phyloP scores from a whole-genome alignment of 2,113 vertebrate species.

The Festucalex cinctus region DNA sequence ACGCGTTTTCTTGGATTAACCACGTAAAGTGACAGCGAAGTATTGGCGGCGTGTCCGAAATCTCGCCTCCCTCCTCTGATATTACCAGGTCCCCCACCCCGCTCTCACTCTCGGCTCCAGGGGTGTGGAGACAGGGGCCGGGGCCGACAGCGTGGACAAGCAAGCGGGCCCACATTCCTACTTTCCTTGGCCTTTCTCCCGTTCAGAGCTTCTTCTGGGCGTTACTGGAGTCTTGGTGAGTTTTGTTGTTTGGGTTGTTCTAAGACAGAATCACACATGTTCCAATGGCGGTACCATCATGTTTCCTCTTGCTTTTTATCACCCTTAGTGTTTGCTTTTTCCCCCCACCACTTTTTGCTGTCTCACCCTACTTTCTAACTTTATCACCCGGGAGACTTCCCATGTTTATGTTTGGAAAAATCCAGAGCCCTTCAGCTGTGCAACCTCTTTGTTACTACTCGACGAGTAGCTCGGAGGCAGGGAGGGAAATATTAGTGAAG shows the following conservation, averaged over 20 bases:
- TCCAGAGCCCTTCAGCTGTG: neutral
- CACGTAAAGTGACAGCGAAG: conserved; percentile 40
- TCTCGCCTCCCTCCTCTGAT: conserved; percentile 59
- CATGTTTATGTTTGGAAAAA: neutral
- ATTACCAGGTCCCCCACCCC: conserved; percentile 68
- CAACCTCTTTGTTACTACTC: conserved; percentile 39
- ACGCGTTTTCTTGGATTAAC: conserved; percentile 35
- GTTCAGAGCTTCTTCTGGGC: conserved; percentile 24
- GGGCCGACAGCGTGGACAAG: conserved; percentile 61
- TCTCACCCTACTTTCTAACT: neutral
- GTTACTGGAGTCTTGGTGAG: conserved; percentile 67
- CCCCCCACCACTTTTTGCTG: conserved; percentile 37
- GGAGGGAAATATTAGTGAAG: conserved; percentile 55
- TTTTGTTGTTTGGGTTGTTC: conserved; percentile 48
- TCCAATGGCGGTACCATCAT: conserved; percentile 44
- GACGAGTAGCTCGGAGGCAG: conserved; percentile 69
- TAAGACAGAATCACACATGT: conserved; percentile 51
- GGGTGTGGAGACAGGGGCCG: conserved; percentile 72
- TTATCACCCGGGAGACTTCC: neutral
- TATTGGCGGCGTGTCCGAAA: conserved; percentile 62
- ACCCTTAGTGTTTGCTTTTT: neutral
- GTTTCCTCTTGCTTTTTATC: conserved; percentile 26
- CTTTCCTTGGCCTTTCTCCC: conserved; percentile 2
- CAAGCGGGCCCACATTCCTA: conserved; percentile 22
- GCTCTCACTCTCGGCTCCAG: conserved; percentile 65